phyloP scores from a whole-genome alignment of 2,797 vertebrate genomes.

The Phyllotis vaccarum region DNA sequence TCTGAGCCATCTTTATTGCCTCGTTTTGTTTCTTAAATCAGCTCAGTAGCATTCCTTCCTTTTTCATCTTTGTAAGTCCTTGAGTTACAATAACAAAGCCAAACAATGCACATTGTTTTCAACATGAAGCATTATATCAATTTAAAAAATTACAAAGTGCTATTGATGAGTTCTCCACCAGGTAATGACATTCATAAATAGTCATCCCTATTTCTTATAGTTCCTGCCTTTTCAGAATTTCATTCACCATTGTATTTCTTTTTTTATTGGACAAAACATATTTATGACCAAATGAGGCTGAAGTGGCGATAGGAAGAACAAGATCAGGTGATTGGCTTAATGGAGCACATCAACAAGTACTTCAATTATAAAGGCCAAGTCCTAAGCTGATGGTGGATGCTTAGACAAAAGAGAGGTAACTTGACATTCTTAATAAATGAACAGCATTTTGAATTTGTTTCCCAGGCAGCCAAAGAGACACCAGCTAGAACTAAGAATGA shows the following conservation, averaged over 20 bases:
- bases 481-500: background rate
- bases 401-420: conserved; percentile 18
- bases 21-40: conserved; percentile 32
- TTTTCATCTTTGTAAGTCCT: background rate
- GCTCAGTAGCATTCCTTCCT: background rate
- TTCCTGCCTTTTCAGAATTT: conserved; percentile 2
- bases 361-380: background rate
- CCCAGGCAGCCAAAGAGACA: background rate
- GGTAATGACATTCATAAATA: background rate
- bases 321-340: conserved; percentile 5
- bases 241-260: background rate
- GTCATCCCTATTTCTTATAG: conserved; percentile 11
- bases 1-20: background rate
- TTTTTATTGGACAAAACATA: background rate
- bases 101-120: background rate
- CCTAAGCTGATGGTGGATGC: background rate
- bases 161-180: conserved; percentile 56
- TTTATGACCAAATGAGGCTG: background rate
- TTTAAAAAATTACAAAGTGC: conserved; percentile 39
- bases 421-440: background rate
- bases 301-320: background rate
- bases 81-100: background rate
- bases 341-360: background rate
- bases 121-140: background rate
- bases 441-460: conserved; percentile 15